Percentiles rank a stretch among this genome's conserved stretches.
phyloP scores from a whole-genome alignment of 2,888 invertebrate genomes.

The Altica lythri region DNA sequence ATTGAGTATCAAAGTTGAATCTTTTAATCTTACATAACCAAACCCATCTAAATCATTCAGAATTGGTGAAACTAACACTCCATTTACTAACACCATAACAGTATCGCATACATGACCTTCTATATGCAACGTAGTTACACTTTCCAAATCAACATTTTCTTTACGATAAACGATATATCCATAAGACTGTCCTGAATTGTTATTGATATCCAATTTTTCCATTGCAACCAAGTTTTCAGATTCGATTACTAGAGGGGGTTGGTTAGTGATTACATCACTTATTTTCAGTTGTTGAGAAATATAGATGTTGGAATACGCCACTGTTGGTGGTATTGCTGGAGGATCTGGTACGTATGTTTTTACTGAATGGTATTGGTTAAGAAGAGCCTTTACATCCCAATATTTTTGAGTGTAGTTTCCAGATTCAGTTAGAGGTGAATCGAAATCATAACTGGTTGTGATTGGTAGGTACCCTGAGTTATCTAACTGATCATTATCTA shows the following conservation, averaged over 20 bases:
- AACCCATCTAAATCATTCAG: constrained; percentile 52
- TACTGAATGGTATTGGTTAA: constrained; percentile 49
- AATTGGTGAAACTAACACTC: constrained; percentile 49
- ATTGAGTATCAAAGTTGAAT: constrained; percentile 44
- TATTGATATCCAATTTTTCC: constrained; percentile 54
- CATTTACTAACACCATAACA: constrained; percentile 59
- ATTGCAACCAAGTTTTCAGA: constrained; percentile 41
- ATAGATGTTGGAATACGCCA: constrained; percentile 64
- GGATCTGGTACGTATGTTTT: constrained; percentile 62
- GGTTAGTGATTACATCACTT: constrained; percentile 30
- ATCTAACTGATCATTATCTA: constrained; percentile 19
- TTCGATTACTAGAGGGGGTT: constrained; percentile 27
- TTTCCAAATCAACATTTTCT: constrained; percentile 41
- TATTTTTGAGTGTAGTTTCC: constrained; percentile 83
- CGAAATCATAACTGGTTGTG: constrained; percentile 73
- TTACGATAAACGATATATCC: constrained; percentile 62
- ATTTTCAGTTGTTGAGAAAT: constrained; percentile 41
- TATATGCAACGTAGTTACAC: constrained; percentile 48
- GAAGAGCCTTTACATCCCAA: constrained; percentile 63
- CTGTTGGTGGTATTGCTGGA: constrained; percentile 74
- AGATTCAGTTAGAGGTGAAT: constrained; percentile 87
- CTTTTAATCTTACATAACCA: constrained; percentile 54
- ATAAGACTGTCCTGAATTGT: constrained; percentile 60
- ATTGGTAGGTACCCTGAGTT: constrained; percentile 41
- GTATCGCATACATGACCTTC: constrained; percentile 57